Percentiles rank a stretch among this genome's conserved stretches.
Conservation (phyloP, 2,888 invertebrate genomes). For the Heliconius charithonia region DNA sequence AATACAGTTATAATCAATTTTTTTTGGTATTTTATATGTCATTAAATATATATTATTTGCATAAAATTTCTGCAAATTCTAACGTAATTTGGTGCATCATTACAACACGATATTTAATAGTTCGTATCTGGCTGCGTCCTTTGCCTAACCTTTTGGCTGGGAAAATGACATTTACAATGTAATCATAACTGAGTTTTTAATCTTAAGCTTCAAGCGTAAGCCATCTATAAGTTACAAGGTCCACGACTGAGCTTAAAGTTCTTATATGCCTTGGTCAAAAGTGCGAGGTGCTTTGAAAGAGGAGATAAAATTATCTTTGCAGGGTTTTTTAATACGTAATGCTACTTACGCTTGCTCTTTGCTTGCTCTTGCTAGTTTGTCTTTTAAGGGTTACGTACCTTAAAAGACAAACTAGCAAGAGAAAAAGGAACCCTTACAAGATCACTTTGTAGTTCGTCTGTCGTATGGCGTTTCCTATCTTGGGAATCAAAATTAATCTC, state of each 20-base stretch:
- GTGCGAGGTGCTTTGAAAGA: too few species aligned
- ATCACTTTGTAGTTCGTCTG: too few species aligned
- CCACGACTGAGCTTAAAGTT: not conserved
- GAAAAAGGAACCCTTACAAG: too few species aligned
- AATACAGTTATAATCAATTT: not conserved
- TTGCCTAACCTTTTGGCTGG: not conserved
- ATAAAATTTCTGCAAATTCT: not conserved
- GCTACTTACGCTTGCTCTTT: too few species aligned
- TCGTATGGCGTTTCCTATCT: too few species aligned
- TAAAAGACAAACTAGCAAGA: too few species aligned
- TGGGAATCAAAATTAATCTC: too few species aligned
- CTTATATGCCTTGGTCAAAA: not conserved
- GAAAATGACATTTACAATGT: slow-evolving; percentile 14
- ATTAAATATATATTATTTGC: not conserved
- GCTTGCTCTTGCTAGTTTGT: too few species aligned
- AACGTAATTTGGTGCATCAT: not conserved
- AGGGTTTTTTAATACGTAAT: too few species aligned
- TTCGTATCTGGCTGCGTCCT: not conserved
- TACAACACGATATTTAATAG: not conserved
- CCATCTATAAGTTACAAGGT: not conserved
- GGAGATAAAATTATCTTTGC: too few species aligned
- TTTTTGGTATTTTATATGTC: too few species aligned
- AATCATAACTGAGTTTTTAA: not conserved
- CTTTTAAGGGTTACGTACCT: too few species aligned
- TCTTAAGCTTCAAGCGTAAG: not conserved